Percentiles rank a stretch among this genome's conserved stretches.
Evolutionary conservation across 2,113 vertebrate species (phyloP).

Genomic region (Percopsis transmontana): DNA sequence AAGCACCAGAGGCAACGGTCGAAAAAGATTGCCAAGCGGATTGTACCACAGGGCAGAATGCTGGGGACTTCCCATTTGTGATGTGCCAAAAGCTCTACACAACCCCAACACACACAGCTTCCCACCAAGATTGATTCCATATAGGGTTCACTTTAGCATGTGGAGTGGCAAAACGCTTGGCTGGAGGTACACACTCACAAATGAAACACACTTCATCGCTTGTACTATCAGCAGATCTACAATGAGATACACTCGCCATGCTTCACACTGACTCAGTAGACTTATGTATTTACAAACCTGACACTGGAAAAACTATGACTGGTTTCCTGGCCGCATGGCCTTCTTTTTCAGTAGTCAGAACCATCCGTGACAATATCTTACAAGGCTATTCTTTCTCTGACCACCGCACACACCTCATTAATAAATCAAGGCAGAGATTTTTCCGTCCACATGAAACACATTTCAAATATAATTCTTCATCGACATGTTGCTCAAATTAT

Average conservation of each 20-base stretch:
- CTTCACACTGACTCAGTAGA: not conserved
- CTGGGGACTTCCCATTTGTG: not conserved
- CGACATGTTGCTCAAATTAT: constrained; percentile 9
- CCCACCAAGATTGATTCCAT: not conserved
- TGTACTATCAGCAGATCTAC: not conserved
- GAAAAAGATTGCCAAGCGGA: not conserved
- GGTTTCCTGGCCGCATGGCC: not conserved
- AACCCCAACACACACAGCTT: not conserved
- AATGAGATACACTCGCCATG: not conserved
- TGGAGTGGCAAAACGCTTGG: not conserved
- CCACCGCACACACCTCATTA: constrained; percentile 17
- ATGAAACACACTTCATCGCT: not conserved
- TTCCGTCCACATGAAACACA: constrained; percentile 18
- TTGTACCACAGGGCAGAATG: not conserved
- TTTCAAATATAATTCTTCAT: constrained; percentile 10
- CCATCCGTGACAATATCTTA: constrained; percentile 1
- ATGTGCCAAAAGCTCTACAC: not conserved
- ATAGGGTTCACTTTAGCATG: not conserved
- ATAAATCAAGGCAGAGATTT: constrained; percentile 21
- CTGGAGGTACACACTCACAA: not conserved
- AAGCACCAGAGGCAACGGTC: not conserved
- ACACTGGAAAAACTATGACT: constrained; percentile 8
- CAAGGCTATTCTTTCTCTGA: constrained; percentile 9
- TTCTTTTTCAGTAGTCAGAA: not conserved
- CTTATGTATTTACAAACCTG: not conserved